Evolutionary conservation across 1,140 invertebrate species (phyloP), one percentile per base, ranked within the genome.

Genomic region (Drosophila repletoides): DNA sequence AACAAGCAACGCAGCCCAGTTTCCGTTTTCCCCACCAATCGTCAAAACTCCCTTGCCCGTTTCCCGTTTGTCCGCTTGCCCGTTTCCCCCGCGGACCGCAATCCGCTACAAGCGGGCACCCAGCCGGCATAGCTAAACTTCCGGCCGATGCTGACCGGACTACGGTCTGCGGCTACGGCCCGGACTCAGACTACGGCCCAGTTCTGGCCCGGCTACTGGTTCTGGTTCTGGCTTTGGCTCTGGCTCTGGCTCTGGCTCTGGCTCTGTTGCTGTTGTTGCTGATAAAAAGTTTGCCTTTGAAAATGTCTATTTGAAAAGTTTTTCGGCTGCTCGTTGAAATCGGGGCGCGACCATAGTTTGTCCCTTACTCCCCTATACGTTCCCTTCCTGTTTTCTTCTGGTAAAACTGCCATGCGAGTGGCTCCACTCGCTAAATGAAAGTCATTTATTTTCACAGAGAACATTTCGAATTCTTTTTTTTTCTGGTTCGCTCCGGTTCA

Each of bases 231-330:
- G n/a, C 31, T 24, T 7, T 10, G 9, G 19, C 49, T 36, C 6
- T 21, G 7, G 24, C 26, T 51, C 26, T 14, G 21, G 19, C 6
- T 22, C 4, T 12, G 29, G 15, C 3, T 45, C 12, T 2, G 12
- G 21, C 26, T 17, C 3, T 31, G 60, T 40, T 29, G 28, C 38
- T 26, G 59, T 38, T 56, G 59, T 34, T 55, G 59, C 60, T 56
- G 66, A 69, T 69, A 69, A 69, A 64, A 84, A 84, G 70, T 84
- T 84, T 72, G 74, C 74, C 79, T 84, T 79, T 74, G 75, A 84
- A 84, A 84, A 86, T 75, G 79, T 79, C 80, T 79, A 84, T 84
- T 75, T 68, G 79, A 84, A 84, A 84, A 84, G 80, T 86, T 84
- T 68, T 34, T 72, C 38, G 70, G 14, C 14, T 17, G 19, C 10